Base-by-base conservation (phyloP, 2,888 invertebrate genomes). In the Pollenia amentaria region DNA sequence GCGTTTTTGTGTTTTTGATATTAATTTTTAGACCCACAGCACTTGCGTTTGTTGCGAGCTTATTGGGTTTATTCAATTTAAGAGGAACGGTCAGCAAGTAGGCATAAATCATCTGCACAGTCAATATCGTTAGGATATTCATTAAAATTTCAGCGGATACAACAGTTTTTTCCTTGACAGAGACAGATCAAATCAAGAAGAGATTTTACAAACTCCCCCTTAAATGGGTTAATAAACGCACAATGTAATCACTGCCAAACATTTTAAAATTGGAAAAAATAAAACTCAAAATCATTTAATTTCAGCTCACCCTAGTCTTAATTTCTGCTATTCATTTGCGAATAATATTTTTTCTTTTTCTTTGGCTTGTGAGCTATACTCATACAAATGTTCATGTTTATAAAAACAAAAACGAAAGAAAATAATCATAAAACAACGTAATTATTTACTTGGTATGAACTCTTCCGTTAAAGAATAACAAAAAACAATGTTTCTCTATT, bases 361-460 rank as follows among this genome's bases (percentile, higher is more conserved):
- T 67, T 40, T 82, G 12, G 18, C 44, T 82, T 67, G 60, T 51
- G 67, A 82, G 21, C 53, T 51, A 60, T 0, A 29, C 1, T 1
- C 29, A 29, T 29, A 29, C 29, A 29, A 29, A 29, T n/a, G n/a
- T n/a, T n/a, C 29, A 29, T 29, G 29, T 6, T 29, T 75, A 82
- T 42, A 18, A 69, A 67, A 82, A 51, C 42, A 64, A 46, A 40
- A 29, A 29, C 29, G 29, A 29, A 79, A 62, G 1, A 51, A 79
- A 72, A 44, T 38, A 40, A n/a, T 0, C 70, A 65, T n/a, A 73
- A 11, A 83, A 51, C 65, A 83, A 67, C 69, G 67, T 77, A 87
- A 87, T 87, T 84, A 87, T 83, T 83, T 77, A 69, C 69, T 64
- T 62, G 60, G 65, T 69, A 87, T 81, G 67, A 87, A 84, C 77